Conservation (phyloP, 2,113 vertebrate species). For the Bubo blakistoni region DNA sequence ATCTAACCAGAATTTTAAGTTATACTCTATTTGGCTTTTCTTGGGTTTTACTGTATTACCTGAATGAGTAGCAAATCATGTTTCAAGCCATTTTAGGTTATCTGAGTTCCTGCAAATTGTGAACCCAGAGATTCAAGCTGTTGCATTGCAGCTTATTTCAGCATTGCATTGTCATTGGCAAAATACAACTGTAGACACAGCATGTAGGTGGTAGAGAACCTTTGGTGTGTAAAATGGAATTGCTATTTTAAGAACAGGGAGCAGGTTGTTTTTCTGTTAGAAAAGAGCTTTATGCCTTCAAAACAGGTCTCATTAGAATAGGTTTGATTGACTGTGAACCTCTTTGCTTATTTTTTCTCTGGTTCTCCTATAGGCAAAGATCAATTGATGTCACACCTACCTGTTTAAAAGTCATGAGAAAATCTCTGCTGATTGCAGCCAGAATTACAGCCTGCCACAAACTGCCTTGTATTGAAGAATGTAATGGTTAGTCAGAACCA, state of each 20-base stretch:
- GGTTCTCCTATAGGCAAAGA: slow-evolving; percentile 26
- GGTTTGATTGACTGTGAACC: slow-evolving; percentile 5
- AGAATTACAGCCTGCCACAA: slow-evolving; percentile 38
- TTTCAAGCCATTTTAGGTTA: not conserved
- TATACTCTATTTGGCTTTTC: not conserved
- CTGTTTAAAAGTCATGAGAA: slow-evolving; percentile 47
- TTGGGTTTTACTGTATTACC: not conserved
- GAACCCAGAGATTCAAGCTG: not conserved
- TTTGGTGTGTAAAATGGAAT: not conserved
- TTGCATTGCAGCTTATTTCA: not conserved
- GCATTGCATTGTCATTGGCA: not conserved
- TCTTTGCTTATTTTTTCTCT: not conserved
- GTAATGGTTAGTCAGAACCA: slow-evolving; percentile 14
- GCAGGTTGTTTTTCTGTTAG: not conserved
- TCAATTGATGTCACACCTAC: slow-evolving; percentile 31
- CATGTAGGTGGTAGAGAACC: not conserved
- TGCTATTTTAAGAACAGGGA: not conserved
- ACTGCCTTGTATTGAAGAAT: not conserved
- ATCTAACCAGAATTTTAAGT: not conserved
- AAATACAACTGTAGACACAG: not conserved
- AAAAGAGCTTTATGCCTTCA: not conserved
- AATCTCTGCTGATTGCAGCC: slow-evolving; percentile 10
- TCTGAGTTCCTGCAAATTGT: not conserved
- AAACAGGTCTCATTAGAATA: not conserved
- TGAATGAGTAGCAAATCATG: not conserved